Conservation (phyloP, 2,113 vertebrate species). For the Laterallus jamaicensis region DNA sequence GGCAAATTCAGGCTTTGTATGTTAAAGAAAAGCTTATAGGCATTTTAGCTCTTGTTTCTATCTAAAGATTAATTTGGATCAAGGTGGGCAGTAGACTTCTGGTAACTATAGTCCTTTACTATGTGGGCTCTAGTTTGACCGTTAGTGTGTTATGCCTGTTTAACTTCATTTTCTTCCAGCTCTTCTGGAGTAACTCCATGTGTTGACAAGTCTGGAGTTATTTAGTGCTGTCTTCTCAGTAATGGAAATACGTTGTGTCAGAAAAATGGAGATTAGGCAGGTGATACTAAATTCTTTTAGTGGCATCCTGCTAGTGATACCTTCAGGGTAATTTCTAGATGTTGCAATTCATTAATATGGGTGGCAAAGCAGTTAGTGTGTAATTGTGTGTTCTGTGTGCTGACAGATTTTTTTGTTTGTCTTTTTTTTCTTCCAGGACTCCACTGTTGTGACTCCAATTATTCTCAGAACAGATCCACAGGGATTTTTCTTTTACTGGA, state of each 20-base stretch:
- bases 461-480: constrained; percentile 92
- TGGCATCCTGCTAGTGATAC: background rate
- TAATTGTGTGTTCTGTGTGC: background rate
- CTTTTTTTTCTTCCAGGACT: constrained; percentile 79
- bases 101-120: background rate
- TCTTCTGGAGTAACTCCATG: background rate
- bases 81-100: background rate
- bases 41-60: background rate
- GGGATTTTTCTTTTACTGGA: constrained; percentile 97
- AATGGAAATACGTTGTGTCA: background rate
- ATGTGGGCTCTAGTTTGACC: background rate
- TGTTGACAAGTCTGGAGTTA: background rate
- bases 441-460: constrained; percentile 88
- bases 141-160: background rate
- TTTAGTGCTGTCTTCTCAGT: background rate
- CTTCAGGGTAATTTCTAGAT: background rate
- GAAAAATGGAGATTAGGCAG: background rate
- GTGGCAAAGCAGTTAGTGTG: background rate
- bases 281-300: background rate
- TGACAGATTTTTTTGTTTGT: background rate
- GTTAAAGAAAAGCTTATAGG: background rate
- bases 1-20: background rate
- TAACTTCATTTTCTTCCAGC: background rate
- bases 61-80: background rate
- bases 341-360: background rate